phyloP scores from a whole-genome alignment of 2,888 invertebrate genomes.

The Maniola hyperantus region DNA sequence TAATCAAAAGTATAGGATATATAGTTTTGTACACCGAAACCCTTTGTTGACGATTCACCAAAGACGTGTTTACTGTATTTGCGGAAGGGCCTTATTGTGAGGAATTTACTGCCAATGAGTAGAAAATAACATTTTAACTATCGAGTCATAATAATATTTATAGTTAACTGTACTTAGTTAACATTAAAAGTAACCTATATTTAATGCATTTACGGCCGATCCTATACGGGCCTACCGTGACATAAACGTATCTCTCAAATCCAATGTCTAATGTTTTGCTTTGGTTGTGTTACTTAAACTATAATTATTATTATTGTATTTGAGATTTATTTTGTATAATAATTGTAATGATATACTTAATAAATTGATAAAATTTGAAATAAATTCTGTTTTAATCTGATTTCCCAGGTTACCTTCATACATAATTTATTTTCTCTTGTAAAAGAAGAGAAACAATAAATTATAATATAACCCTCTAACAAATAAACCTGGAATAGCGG shows the following conservation, averaged over 20 bases:
- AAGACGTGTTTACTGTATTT: conserved; percentile 26
- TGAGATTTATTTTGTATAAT: conserved; percentile 82
- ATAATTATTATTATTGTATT: conserved; percentile 75
- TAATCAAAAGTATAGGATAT: too few species aligned
- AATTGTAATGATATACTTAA: conserved; percentile 70
- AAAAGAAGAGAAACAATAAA: not conserved
- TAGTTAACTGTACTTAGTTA: conserved; percentile 52
- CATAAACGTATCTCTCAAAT: conserved; percentile 71
- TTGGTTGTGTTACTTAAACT: conserved; percentile 82
- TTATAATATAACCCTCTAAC: too few species aligned
- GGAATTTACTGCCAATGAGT: conserved; percentile 68
- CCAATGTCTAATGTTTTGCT: conserved; percentile 79
- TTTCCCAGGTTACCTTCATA: not conserved
- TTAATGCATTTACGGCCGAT: conserved; percentile 72
- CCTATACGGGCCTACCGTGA: conserved; percentile 57
- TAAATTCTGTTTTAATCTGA: conserved; percentile 33
- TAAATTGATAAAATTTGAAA: conserved; percentile 74
- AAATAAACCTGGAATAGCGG: too few species aligned
- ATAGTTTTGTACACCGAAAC: too few species aligned
- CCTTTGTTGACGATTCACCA: conserved; percentile 8
- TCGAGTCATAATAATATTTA: conserved; percentile 55
- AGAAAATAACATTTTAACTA: conserved; percentile 55
- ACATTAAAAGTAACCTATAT: conserved; percentile 52
- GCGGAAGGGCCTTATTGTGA: conserved; percentile 56
- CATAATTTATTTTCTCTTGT: too few species aligned